phyloP scores from a whole-genome alignment of 2,797 vertebrate genomes.

The Pangasius djambal region DNA sequence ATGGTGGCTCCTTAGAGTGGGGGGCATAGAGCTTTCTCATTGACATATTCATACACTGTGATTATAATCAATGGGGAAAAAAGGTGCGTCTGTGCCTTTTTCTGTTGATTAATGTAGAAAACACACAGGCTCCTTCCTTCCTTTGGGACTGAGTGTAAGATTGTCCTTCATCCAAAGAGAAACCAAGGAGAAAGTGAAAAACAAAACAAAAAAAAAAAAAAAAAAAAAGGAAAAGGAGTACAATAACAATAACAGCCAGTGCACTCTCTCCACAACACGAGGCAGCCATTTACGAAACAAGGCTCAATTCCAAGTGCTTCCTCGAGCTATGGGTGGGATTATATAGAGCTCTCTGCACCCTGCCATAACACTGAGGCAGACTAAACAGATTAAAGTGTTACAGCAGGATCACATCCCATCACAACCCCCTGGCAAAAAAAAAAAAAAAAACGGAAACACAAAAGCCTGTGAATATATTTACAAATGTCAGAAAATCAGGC shows the following conservation, averaged over 20 bases:
- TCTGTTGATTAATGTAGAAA: not conserved
- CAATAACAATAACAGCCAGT: constrained; percentile 32
- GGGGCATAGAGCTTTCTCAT: not conserved
- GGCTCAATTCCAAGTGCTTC: constrained; percentile 35
- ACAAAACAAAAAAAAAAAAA: not conserved
- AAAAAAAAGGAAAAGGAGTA: not conserved
- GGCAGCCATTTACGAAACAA: constrained; percentile 38
- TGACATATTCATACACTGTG: not conserved
- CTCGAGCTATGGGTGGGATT: constrained; percentile 60
- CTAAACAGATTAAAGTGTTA: constrained; percentile 84
- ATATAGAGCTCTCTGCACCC: constrained; percentile 65
- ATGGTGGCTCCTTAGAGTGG: no score
- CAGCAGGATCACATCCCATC: constrained; percentile 69
- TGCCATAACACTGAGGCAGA: constrained; percentile 71
- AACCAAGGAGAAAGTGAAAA: not conserved
- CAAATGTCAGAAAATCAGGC: constrained; percentile 78
- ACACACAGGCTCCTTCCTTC: not conserved
- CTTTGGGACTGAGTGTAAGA: not conserved
- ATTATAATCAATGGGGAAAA: not conserved
- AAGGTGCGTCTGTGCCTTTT: not conserved
- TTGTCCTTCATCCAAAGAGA: not conserved
- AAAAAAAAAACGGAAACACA: constrained; percentile 42
- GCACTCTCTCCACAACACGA: constrained; percentile 37
- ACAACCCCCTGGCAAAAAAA: constrained; percentile 43
- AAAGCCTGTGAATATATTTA: constrained; percentile 74